These are phyloP conservation scores for Campylomormyrus numenius DNA, from an alignment of 2,113 vertebrate species.

Conservation along the genomic window DNA sequence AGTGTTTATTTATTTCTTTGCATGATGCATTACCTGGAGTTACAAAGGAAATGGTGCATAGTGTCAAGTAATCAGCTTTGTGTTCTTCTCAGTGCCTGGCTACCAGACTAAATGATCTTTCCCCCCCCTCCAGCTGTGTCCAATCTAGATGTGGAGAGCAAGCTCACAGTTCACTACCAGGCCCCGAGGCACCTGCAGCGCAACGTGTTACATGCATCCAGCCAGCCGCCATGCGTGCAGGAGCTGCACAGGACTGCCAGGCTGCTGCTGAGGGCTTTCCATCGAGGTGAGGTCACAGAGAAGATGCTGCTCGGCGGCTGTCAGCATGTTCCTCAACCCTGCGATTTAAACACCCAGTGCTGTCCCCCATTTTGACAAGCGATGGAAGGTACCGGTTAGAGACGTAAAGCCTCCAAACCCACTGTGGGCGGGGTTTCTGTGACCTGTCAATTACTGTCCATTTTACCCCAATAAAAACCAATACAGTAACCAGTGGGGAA, in stretches of 20 bases:
- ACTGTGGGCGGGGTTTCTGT: neutral
- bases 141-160: constrained; percentile 88
- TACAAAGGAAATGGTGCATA: neutral
- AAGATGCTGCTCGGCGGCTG: neutral
- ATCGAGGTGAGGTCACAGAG: constrained; percentile 64
- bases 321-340: neutral
- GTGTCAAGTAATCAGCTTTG: neutral
- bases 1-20: neutral
- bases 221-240: constrained; percentile 80
- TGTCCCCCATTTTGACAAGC: neutral
- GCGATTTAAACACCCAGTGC: neutral
- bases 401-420: neutral
- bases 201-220: constrained; percentile 82
- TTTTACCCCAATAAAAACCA: neutral
- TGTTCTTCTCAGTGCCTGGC: neutral
- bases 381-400: neutral
- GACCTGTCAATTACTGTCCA: neutral
- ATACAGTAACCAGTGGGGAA: neutral
- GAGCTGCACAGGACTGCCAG: constrained; percentile 85
- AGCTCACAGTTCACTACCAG: constrained; percentile 85
- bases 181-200: constrained; percentile 90
- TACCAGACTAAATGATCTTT: neutral
- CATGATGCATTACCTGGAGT: neutral
- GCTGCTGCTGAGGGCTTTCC: constrained; percentile 78
- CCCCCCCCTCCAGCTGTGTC: constrained; percentile 74